phyloP scores from a whole-genome alignment of 1,140 invertebrate species.

The Atta texana region DNA sequence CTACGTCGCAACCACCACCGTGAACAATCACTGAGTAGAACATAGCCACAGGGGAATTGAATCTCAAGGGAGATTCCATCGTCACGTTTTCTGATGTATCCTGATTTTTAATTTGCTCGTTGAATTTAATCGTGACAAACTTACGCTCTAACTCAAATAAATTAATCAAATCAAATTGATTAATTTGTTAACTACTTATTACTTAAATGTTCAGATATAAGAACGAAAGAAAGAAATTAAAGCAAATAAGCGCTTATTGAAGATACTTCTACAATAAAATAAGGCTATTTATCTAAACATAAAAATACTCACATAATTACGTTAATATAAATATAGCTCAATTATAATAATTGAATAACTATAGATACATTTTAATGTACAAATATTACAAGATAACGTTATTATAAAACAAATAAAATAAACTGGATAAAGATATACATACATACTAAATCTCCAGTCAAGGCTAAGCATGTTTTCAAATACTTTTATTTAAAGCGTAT shows the following conservation, averaged over 20 bases:
- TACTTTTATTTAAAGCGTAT: no score
- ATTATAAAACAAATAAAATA: conserved; percentile 28
- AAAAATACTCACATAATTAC: neutral
- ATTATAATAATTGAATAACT: conserved; percentile 21
- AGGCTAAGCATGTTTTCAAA: no score
- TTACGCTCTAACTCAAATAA: neutral
- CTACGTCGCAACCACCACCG: conserved; percentile 75
- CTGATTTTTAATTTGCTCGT: conserved; percentile 72
- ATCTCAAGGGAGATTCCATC: conserved; percentile 47
- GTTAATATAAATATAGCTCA: neutral
- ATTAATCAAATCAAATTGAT: neutral
- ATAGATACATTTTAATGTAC: conserved; percentile 5
- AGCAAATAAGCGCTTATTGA: neutral
- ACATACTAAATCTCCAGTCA: neutral
- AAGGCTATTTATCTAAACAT: neutral
- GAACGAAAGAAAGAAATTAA: neutral
- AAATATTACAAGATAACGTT: neutral
- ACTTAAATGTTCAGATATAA: neutral
- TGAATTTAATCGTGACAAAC: neutral
- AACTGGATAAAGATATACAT: neutral
- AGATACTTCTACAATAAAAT: neutral
- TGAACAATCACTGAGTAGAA: conserved; percentile 59
- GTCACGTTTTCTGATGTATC: conserved; percentile 65
- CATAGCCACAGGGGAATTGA: conserved; percentile 44
- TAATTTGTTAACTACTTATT: conserved; percentile 17